Evolutionary conservation across 1,140 invertebrate genomes (phyloP).

Genomic region (Daktulosphaira vitifoliae): DNA sequence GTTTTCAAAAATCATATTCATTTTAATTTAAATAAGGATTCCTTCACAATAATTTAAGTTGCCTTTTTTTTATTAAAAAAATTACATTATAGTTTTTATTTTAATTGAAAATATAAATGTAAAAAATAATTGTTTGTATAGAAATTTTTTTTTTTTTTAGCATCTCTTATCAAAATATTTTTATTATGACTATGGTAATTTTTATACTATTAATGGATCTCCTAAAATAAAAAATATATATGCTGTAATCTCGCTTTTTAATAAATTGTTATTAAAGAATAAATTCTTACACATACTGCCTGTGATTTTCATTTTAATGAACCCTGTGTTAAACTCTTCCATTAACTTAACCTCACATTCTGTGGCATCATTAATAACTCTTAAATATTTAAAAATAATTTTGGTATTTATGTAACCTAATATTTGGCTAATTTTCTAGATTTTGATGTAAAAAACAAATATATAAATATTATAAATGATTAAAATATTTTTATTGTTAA

Average conservation of each 20-base stretch:
- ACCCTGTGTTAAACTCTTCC: conserved; percentile 37
- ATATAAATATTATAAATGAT: conserved; percentile 6
- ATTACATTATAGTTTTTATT: too few relatives aligned
- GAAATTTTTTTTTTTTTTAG: too few relatives aligned
- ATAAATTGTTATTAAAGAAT: conserved; percentile 1
- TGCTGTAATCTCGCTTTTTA: background rate
- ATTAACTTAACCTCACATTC: conserved; percentile 39
- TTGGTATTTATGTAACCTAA: background rate
- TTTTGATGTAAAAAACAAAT: conserved; percentile 2
- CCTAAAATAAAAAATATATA: background rate
- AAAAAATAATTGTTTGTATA: too few relatives aligned
- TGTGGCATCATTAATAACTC: conserved; percentile 38
- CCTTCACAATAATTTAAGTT: too few relatives aligned
- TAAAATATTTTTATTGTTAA: background rate
- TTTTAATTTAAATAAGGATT: too few relatives aligned
- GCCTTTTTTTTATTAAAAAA: too few relatives aligned
- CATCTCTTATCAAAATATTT: too few relatives aligned
- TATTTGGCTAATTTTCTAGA: conserved; percentile 2
- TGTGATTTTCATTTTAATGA: conserved; percentile 38
- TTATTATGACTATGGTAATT: background rate
- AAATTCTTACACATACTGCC: conserved; percentile 37
- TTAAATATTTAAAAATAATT: conserved; percentile 36
- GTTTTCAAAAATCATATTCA: too few relatives aligned
- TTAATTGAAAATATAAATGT: too few relatives aligned
- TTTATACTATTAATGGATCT: background rate